phyloP scores from a whole-genome alignment of 1,140 invertebrate species.

The Drosophila insularis region DNA sequence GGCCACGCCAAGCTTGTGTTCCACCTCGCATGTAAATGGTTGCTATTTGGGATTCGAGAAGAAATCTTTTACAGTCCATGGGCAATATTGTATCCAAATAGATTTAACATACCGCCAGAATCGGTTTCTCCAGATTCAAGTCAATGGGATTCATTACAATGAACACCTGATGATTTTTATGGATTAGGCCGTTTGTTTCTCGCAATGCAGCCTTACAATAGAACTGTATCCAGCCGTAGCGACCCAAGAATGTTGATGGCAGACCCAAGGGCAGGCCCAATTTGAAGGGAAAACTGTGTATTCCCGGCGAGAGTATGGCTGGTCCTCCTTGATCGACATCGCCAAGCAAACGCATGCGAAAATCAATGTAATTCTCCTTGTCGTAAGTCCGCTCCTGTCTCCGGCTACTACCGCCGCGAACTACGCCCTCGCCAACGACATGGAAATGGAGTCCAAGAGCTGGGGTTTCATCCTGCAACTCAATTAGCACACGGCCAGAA shows the following conservation, averaged over 20 bases:
- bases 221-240: slow-evolving; percentile 98
- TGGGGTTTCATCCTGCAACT: slow-evolving; percentile 95
- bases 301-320: slow-evolving; percentile 94
- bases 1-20: slow-evolving; percentile 92
- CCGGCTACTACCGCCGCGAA: slow-evolving; percentile 88
- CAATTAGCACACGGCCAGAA: slow-evolving; percentile 94
- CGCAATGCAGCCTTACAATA: slow-evolving; percentile 95
- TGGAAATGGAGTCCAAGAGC: slow-evolving; percentile 96
- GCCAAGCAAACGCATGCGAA: slow-evolving; percentile 94
- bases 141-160: slow-evolving; percentile 98
- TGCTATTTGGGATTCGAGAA: slow-evolving; percentile 85
- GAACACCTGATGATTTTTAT: slow-evolving; percentile 98
- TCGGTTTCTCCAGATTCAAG: slow-evolving; percentile 94
- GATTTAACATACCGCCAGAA: slow-evolving; percentile 88
- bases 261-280: slow-evolving; percentile 93
- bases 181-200: slow-evolving; percentile 94
- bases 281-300: slow-evolving; percentile 98
- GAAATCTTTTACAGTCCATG: background rate
- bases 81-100: background rate
- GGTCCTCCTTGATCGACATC: slow-evolving; percentile 90
- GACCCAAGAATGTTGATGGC: slow-evolving; percentile 96
- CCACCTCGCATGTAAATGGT: slow-evolving; percentile 94
- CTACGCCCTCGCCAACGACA: slow-evolving; percentile 96
- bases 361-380: slow-evolving; percentile 97
- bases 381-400: slow-evolving; percentile 93